Conservation (phyloP, 2,888 invertebrate genomes). For the Gonocerus acuteangulatus region DNA sequence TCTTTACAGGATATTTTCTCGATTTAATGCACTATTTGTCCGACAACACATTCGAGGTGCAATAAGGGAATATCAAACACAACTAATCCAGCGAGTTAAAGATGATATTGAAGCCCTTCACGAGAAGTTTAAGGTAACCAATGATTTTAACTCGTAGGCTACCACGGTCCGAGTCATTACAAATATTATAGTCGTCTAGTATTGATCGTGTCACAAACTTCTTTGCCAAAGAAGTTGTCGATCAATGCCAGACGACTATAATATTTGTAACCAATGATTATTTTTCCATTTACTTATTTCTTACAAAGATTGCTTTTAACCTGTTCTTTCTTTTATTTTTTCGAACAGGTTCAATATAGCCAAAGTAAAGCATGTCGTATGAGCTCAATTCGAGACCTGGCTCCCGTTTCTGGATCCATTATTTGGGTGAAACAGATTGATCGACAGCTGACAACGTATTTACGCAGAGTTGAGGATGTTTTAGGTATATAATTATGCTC, state of each 20-base stretch:
- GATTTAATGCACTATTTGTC: constrained; percentile 97
- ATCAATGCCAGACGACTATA: no score
- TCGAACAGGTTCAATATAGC: constrained; percentile 70
- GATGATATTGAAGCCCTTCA: constrained; percentile 97
- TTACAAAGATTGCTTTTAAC: background rate
- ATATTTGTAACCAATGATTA: background rate
- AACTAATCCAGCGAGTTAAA: constrained; percentile 96
- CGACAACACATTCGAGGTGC: constrained; percentile 98
- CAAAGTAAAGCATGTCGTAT: constrained; percentile 89
- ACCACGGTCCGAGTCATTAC: background rate
- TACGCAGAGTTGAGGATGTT: constrained; percentile 96
- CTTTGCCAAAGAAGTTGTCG: no score
- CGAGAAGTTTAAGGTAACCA: constrained; percentile 94
- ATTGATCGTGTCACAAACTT: no score
- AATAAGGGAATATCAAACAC: constrained; percentile 97
- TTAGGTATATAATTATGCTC: constrained; percentile 59
- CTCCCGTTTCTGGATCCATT: constrained; percentile 95
- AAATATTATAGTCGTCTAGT: no score
- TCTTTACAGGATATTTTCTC: constrained; percentile 74
- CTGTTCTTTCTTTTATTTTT: background rate
- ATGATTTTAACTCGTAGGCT: background rate
- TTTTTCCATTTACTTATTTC: background rate
- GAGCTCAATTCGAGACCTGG: constrained; percentile 86
- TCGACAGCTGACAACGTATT: constrained; percentile 89
- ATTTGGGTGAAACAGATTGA: constrained; percentile 99